phyloP scores from a whole-genome alignment of 1,140 invertebrate species.

The Aphis craccivora region DNA sequence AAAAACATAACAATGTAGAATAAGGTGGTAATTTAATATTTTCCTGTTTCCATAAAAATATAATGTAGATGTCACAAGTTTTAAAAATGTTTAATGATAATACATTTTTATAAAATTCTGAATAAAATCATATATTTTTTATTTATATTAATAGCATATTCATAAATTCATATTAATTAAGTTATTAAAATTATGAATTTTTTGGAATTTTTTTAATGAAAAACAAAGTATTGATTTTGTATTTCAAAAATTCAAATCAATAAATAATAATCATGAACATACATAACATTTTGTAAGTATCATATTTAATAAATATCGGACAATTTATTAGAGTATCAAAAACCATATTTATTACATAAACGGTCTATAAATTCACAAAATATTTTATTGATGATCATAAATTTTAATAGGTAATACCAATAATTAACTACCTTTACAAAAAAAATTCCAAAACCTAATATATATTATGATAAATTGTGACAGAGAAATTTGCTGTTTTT shows the following conservation, averaged over 20 bases:
- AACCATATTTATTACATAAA: not conserved
- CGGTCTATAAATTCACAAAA: conserved; percentile 29
- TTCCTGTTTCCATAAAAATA: not conserved
- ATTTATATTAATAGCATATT: not conserved
- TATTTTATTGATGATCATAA: not conserved
- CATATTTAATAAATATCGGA: not conserved
- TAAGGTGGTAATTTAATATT: not conserved
- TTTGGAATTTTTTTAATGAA: not conserved
- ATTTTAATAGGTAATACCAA: conserved; percentile 17
- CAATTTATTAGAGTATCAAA: not conserved
- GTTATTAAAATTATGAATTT: not conserved
- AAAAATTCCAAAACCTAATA: not conserved
- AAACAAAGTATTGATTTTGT: not conserved
- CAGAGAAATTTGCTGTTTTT: not conserved
- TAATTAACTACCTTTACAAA: not conserved
- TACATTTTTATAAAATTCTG: not conserved
- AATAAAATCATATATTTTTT: not conserved
- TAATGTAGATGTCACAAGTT: conserved; percentile 10
- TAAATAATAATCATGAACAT: too few species aligned
- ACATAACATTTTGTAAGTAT: not conserved
- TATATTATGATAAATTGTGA: conserved; percentile 7
- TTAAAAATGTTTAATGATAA: conserved; percentile 2
- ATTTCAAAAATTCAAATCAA: not conserved
- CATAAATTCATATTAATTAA: not conserved
- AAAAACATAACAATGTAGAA: not conserved